A percentile compares a stretch with the other conserved stretches of the same genome.
phyloP scores from a whole-genome alignment of 2,113 vertebrate genomes.

The Leucopternis melanops region DNA sequence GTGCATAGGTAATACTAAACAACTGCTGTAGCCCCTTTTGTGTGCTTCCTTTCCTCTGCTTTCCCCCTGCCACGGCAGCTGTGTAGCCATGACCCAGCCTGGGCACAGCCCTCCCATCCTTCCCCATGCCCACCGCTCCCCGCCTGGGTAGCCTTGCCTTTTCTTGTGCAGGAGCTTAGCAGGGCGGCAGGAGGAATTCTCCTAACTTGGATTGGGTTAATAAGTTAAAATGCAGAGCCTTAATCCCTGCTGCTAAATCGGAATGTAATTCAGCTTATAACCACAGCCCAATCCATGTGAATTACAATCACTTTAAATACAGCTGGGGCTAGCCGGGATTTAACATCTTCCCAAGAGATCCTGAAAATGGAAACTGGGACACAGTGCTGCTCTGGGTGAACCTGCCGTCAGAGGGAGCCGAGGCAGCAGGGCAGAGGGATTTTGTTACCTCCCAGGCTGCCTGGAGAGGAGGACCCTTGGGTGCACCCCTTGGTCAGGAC shows the following conservation, averaged over 20 bases:
- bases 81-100: neutral
- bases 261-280: constrained; percentile 70
- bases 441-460: neutral
- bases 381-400: neutral
- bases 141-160: neutral
- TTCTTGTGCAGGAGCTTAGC: neutral
- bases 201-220: constrained; percentile 60
- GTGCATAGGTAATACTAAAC: neutral
- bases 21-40: neutral
- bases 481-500: neutral
- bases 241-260: constrained; percentile 63
- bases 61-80: neutral
- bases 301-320: constrained; percentile 70
- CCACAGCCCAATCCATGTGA: constrained; percentile 65
- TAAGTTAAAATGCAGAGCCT: constrained; percentile 65
- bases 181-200: neutral
- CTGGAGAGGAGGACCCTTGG: neutral
- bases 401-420: neutral
- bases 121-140: neutral
- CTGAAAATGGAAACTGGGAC: constrained; percentile 44
- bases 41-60: neutral
- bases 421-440: neutral
- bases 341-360: constrained; percentile 48
- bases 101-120: neutral
- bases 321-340: constrained; percentile 51